These are phyloP conservation scores for Pachypeltis micranthus DNA, from an alignment of 1,140 invertebrate genomes.

Conservation along the genomic window DNA sequence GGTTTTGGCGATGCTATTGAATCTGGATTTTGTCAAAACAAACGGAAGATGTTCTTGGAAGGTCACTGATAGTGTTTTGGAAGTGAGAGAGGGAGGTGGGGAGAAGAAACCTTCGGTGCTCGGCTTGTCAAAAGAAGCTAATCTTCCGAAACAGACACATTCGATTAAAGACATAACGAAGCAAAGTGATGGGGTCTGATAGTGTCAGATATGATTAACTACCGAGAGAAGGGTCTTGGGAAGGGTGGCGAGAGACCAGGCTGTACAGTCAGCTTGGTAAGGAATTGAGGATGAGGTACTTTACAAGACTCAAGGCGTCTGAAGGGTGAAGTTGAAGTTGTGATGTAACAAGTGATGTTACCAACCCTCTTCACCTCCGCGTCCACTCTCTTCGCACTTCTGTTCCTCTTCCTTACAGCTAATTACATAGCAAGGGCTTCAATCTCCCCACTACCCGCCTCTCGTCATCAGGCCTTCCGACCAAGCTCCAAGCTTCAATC, in stretches of 20 bases:
- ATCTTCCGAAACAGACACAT: not conserved
- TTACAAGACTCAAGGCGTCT: not conserved
- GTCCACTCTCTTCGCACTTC: not conserved
- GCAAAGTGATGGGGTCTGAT: conserved; percentile 1
- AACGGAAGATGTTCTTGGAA: too few species aligned
- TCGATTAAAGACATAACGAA: conserved; percentile 6
- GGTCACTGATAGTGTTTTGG: too few species aligned
- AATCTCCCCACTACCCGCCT: not conserved
- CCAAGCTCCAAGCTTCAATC: not conserved
- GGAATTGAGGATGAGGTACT: too few species aligned
- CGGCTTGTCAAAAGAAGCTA: not conserved
- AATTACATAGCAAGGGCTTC: not conserved
- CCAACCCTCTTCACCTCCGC: too few species aligned
- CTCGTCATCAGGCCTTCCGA: not conserved
- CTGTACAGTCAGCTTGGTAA: too few species aligned
- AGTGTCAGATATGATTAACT: conserved; percentile 8
- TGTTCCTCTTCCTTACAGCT: not conserved
- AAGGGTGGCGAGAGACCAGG: not conserved
- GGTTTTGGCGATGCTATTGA: too few species aligned
- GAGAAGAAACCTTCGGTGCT: too few species aligned
- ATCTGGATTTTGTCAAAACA: too few species aligned
- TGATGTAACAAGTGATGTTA: conserved; percentile 9
- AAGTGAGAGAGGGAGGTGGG: too few species aligned
- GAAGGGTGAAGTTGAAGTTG: not conserved
- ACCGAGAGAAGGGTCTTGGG: not conserved